These are phyloP conservation scores for Rhynchotus rufescens DNA, from an alignment of 2,797 vertebrate genomes.

Conservation along the genomic window DNA sequence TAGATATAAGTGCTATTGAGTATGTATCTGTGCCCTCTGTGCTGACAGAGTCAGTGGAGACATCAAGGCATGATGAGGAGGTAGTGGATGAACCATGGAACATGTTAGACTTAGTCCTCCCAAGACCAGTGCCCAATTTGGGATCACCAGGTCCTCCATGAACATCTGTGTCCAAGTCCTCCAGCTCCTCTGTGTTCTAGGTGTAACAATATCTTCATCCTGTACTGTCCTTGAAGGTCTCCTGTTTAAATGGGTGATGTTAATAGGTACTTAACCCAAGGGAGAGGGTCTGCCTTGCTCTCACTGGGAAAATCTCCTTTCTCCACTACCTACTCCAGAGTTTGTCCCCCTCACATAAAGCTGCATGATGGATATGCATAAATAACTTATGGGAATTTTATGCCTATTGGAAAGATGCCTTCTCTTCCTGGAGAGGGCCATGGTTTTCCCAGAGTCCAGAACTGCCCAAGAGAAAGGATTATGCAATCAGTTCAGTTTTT, in stretches of 20 bases:
- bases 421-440: background rate
- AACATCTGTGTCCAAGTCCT: background rate
- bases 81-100: background rate
- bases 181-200: background rate
- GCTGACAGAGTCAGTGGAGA: background rate
- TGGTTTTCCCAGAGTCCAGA: background rate
- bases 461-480: background rate
- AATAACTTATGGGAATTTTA: background rate
- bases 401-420: background rate
- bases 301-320: background rate
- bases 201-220: background rate
- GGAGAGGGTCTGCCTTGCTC: background rate
- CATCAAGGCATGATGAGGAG: background rate
- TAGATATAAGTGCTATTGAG: background rate
- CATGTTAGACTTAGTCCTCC: background rate
- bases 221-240: background rate
- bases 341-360: background rate
- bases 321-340: background rate
- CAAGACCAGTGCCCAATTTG: background rate
- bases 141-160: background rate
- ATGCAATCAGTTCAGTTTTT: background rate
- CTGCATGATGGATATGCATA: rapidly evolving
- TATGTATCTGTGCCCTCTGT: background rate
- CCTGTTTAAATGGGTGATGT: background rate
- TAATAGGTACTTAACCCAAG: background rate